Conservation (phyloP, 2,888 invertebrate species). For the Rutpela maculata region DNA sequence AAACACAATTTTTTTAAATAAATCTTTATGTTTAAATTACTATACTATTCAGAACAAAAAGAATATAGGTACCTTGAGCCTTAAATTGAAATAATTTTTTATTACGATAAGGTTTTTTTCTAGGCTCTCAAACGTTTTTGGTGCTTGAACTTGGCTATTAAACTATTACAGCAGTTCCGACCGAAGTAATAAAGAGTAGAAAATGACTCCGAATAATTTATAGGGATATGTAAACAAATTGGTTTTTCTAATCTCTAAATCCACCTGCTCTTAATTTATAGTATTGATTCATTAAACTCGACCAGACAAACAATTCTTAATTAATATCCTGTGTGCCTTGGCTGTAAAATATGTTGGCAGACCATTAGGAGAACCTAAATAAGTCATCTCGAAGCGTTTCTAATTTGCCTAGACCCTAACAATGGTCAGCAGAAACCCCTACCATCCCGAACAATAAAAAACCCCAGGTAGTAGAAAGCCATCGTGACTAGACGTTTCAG, state of each 20-base stretch:
- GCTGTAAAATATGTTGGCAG: constrained; percentile 43
- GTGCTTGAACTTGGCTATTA: too few species aligned
- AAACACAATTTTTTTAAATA: too few species aligned
- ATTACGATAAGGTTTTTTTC: too few species aligned
- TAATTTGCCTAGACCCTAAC: constrained; percentile 48
- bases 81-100: too few species aligned
- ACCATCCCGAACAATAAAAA: constrained; percentile 53
- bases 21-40: too few species aligned
- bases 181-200: too few species aligned
- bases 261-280: constrained; percentile 6
- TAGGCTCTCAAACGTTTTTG: too few species aligned
- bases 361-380: constrained; percentile 48
- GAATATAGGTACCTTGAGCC: too few species aligned
- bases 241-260: neutral
- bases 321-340: constrained; percentile 27
- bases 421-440: constrained; percentile 50
- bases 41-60: too few species aligned
- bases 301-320: constrained; percentile 31
- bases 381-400: constrained; percentile 55
- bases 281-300: constrained; percentile 24
- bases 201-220: neutral
- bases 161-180: too few species aligned
- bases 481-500: constrained; percentile 57
- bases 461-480: constrained; percentile 56
- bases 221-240: neutral